A percentile compares a stretch with the other conserved stretches of the same genome.
These are phyloP conservation scores for Chlorops oryzae DNA, from an alignment of 1,140 invertebrate genomes.

Conservation along the genomic window DNA sequence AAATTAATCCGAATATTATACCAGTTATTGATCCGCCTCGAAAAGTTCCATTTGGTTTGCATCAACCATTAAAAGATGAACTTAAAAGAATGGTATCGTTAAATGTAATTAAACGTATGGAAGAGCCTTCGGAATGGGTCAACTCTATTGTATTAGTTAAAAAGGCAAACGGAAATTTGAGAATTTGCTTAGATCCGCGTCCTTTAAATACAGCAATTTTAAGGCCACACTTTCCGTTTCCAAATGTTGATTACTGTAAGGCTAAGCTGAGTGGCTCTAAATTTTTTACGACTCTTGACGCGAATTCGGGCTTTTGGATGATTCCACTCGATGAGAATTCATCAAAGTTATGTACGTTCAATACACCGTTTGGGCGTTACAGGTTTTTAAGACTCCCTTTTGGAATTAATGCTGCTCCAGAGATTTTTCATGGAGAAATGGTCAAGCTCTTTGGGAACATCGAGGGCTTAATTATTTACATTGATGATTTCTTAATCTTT, in stretches of 20 bases:
- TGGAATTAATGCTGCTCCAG: conserved; percentile 41
- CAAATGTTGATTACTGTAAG: conserved; percentile 44
- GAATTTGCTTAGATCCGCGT: conserved; percentile 49
- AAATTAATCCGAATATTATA: conserved; percentile 18
- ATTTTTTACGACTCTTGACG: conserved; percentile 47
- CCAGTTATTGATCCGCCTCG: conserved; percentile 29
- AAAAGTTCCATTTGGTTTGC: conserved; percentile 36
- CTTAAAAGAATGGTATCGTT: conserved; percentile 28
- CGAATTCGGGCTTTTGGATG: conserved; percentile 47
- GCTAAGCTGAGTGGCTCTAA: conserved; percentile 34
- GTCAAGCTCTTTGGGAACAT: conserved; percentile 33
- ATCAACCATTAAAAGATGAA: conserved; percentile 31
- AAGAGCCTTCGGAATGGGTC: conserved; percentile 47
- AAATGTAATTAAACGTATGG: conserved; percentile 30
- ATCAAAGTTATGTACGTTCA: conserved; percentile 47
- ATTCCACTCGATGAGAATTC: conserved; percentile 40
- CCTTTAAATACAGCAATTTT: conserved; percentile 48
- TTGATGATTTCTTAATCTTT: conserved; percentile 40
- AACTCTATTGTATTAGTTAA: conserved; percentile 43
- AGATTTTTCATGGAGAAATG: conserved; percentile 38
- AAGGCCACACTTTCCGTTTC: conserved; percentile 44
- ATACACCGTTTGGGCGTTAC: conserved; percentile 47
- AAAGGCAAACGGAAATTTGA: conserved; percentile 38
- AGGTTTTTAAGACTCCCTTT: conserved; percentile 42
- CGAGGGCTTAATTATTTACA: conserved; percentile 30